A percentile compares a stretch with the other conserved stretches of the same genome.
Evolutionary conservation across 1,140 invertebrate species (phyloP).

Genomic region (Lamellibrachia luymesi): DNA sequence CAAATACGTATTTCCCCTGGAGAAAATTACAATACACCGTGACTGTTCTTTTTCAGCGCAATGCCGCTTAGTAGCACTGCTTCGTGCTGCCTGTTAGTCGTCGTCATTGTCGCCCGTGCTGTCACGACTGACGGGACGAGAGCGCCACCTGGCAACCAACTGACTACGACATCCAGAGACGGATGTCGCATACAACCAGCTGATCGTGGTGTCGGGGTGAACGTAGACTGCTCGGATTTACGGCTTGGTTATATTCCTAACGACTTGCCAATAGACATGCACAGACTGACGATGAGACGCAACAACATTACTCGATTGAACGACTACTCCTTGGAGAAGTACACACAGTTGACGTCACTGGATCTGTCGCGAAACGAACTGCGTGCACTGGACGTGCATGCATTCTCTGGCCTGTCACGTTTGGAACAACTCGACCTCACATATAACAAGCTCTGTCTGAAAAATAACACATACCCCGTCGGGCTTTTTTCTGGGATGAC

Average conservation of each 20-base stretch:
- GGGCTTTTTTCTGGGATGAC: neutral
- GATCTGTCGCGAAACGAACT: neutral
- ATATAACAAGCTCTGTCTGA: neutral
- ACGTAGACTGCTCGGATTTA: neutral
- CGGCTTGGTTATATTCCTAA: neutral
- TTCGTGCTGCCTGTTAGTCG: neutral
- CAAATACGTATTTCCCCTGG: too few relatives aligned
- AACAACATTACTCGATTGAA: neutral
- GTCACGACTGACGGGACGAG: too few relatives aligned
- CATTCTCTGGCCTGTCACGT: neutral
- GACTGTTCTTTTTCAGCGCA: neutral
- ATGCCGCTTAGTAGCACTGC: neutral
- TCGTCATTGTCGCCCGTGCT: neutral
- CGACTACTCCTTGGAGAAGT: neutral
- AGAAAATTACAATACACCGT: neutral
- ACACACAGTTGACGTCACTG: neutral
- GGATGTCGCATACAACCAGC: neutral
- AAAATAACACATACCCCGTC: neutral
- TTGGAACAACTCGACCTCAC: neutral
- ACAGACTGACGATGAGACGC: neutral
- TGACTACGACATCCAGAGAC: neutral
- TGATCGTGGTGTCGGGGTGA: neutral
- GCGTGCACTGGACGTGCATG: neutral
- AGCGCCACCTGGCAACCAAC: neutral
- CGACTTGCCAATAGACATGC: neutral